A percentile compares a stretch with the other conserved stretches of the same genome.
These are phyloP conservation scores for Diglossa cyanea DNA, from an alignment of 2,797 vertebrate genomes.

Conservation along the genomic window DNA sequence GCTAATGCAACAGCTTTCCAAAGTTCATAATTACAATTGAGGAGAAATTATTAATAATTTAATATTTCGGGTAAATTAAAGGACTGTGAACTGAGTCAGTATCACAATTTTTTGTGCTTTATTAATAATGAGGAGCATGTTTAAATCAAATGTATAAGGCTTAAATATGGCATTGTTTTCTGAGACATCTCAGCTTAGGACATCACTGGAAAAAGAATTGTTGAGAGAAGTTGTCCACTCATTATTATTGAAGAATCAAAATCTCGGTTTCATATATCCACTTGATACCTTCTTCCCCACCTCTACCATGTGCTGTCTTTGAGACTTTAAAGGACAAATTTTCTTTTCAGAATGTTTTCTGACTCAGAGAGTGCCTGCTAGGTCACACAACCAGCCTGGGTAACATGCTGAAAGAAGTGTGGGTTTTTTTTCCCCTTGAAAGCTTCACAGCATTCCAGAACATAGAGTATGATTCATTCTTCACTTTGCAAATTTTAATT, in stretches of 20 bases:
- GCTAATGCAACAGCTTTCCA: background rate
- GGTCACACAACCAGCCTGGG: background rate
- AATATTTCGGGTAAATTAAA: conserved; percentile 1
- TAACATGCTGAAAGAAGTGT: background rate
- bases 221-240: background rate
- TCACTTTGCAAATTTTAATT: background rate
- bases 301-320: background rate
- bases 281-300: background rate
- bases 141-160: background rate
- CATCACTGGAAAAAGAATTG: background rate
- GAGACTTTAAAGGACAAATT: background rate
- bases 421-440: background rate
- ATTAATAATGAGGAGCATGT: background rate
- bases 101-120: background rate
- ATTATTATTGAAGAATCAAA: background rate
- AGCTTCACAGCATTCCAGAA: background rate
- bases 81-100: background rate
- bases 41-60: background rate
- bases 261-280: background rate
- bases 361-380: background rate
- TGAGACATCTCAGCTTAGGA: background rate
- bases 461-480: background rate
- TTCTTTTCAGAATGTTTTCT: background rate
- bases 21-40: background rate
- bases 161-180: background rate